Percentiles rank a stretch among this genome's conserved stretches.
These are phyloP conservation scores for Prionace glauca DNA, from an alignment of 2,797 vertebrate genomes.

Conservation along the genomic window DNA sequence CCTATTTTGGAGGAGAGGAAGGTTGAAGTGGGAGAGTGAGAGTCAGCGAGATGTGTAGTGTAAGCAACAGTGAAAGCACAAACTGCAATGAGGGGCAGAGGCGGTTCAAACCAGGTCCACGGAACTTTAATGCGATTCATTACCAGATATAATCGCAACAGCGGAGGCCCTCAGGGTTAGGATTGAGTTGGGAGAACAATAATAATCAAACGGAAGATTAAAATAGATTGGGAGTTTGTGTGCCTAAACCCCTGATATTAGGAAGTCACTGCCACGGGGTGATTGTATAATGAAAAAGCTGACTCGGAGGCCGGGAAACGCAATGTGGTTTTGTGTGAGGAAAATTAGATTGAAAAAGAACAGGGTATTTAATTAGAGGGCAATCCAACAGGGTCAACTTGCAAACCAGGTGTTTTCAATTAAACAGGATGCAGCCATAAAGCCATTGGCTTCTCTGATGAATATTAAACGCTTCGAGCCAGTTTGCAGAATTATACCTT, in stretches of 20 bases:
- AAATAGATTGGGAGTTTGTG: background rate
- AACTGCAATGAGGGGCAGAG: too few relatives aligned
- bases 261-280: conserved; percentile 7
- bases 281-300: conserved; percentile 15
- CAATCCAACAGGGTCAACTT: background rate
- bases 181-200: background rate
- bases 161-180: background rate
- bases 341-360: conserved; percentile 26
- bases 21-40: background rate
- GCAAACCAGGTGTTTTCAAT: conserved; percentile 13
- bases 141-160: background rate
- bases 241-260: conserved; percentile 17
- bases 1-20: background rate
- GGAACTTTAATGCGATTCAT: background rate
- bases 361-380: conserved; percentile 31
- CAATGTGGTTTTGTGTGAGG: conserved; percentile 27
- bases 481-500: background rate
- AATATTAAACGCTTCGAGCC: conserved; percentile 15
- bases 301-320: background rate
- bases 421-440: background rate
- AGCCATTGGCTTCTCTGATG: background rate
- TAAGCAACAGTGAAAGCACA: background rate
- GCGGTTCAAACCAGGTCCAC: background rate
- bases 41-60: background rate
- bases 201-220: conserved; percentile 23